Percentiles rank a stretch among this genome's conserved stretches.
Conservation (phyloP, 1,140 invertebrate species). For the Diachasma alloeum region DNA sequence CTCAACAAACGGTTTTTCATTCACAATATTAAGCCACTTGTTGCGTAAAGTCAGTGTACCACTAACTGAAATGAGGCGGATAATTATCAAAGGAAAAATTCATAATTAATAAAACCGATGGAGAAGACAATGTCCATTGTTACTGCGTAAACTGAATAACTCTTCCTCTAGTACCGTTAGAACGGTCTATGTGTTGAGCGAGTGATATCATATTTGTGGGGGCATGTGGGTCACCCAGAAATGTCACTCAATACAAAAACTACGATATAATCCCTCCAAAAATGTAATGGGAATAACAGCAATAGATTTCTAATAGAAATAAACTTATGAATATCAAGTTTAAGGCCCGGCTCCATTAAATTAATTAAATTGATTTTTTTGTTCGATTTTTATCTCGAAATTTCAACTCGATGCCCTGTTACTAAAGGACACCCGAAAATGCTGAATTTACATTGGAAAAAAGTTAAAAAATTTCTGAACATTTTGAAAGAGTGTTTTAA, state of each 20-base stretch:
- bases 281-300: background rate
- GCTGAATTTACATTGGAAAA: too few species aligned
- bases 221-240: constrained; percentile 31
- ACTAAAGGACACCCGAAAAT: too few species aligned
- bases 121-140: constrained; percentile 1
- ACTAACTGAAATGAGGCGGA: background rate
- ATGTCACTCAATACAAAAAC: constrained; percentile 1
- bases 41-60: background rate
- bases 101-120: background rate
- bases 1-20: too few species aligned
- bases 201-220: constrained; percentile 18
- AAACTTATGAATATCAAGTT: too few species aligned
- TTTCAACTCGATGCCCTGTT: too few species aligned
- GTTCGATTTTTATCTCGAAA: too few species aligned
- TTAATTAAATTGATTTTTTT: too few species aligned
- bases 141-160: background rate
- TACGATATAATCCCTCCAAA: background rate
- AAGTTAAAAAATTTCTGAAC: too few species aligned
- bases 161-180: constrained; percentile 20
- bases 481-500: too few species aligned
- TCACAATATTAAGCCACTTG: too few species aligned
- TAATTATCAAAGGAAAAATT: background rate
- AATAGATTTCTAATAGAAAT: too few species aligned
- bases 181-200: background rate
- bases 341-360: too few species aligned